A percentile compares a stretch with the other conserved stretches of the same genome.
Evolutionary conservation across 2,888 invertebrate genomes (phyloP).

Genomic region (Napeogenes inachia): DNA sequence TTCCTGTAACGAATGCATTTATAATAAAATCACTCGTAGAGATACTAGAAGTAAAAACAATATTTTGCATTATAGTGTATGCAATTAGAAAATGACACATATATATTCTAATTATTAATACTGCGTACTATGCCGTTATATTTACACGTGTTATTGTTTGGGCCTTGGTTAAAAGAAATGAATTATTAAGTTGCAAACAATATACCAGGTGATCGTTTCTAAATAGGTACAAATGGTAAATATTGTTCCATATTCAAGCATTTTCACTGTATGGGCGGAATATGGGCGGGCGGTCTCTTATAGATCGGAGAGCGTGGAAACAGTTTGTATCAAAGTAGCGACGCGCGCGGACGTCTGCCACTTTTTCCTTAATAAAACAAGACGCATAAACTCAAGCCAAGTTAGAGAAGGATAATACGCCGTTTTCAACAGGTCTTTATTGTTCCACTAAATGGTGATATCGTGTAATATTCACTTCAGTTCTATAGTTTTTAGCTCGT

Average conservation of each 20-base stretch:
- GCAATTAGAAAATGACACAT: too few species aligned
- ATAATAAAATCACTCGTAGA: too few species aligned
- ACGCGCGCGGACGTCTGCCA: constrained; percentile 62
- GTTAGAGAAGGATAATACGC: constrained; percentile 54
- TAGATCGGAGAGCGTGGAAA: constrained; percentile 62
- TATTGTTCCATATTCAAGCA: constrained; percentile 65
- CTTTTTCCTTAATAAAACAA: constrained; percentile 43
- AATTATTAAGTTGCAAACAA: background rate
- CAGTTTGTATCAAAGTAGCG: constrained; percentile 66
- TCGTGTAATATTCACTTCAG: constrained; percentile 61
- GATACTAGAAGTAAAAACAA: too few species aligned
- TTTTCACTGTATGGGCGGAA: constrained; percentile 52
- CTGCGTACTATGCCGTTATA: background rate
- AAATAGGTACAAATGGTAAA: constrained; percentile 34
- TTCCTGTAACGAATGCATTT: too few species aligned
- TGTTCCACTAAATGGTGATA: constrained; percentile 66
- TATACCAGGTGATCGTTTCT: constrained; percentile 56
- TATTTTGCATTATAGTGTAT: too few species aligned
- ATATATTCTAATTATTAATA: background rate
- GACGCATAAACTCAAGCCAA: constrained; percentile 51
- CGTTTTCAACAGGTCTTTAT: constrained; percentile 76
- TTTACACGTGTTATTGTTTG: background rate
- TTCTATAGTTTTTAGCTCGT: constrained; percentile 29
- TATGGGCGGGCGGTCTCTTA: constrained; percentile 58
- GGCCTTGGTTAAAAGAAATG: background rate